These are phyloP conservation scores for Caenorhabditis drosophilae DNA, from an alignment of 2,888 invertebrate species.

Conservation along the genomic window DNA sequence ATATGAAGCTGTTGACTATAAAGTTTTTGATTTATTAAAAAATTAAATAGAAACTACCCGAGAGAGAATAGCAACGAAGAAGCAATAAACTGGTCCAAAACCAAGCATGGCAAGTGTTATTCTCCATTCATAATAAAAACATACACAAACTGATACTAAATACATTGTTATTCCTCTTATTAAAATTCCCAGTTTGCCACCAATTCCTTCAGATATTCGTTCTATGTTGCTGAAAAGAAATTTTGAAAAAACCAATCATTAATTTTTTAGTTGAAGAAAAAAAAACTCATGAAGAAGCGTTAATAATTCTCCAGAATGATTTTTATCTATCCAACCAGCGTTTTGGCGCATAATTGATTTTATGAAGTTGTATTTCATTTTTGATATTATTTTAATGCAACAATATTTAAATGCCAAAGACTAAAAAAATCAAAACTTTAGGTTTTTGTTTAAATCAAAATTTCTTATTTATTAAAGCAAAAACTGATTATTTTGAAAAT, in stretches of 20 bases:
- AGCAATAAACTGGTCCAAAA: conserved; percentile 51
- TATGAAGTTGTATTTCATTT: conserved; percentile 48
- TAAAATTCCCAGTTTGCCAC: conserved; percentile 60
- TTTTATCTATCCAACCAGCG: conserved; percentile 61
- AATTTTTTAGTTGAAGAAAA: background rate
- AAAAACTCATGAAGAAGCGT: conserved; percentile 57
- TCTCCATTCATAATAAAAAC: conserved; percentile 57
- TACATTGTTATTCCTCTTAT: conserved; percentile 56
- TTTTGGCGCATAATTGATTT: conserved; percentile 55
- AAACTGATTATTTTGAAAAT: no score
- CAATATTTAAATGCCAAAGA: conserved; percentile 54
- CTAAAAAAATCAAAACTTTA: conserved; percentile 61
- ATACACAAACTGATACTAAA: conserved; percentile 46
- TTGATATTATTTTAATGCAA: conserved; percentile 54
- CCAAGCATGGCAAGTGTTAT: conserved; percentile 58
- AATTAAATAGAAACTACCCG: conserved; percentile 13
- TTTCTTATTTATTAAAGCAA: no score
- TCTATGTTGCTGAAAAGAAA: conserved; percentile 33
- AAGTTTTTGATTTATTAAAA: background rate
- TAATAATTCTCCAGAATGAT: conserved; percentile 55
- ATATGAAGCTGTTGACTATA: conserved; percentile 50
- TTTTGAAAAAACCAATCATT: background rate
- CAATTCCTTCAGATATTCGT: conserved; percentile 55
- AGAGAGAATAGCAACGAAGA: conserved; percentile 57
- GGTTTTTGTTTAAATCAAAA: no score